phyloP scores from a whole-genome alignment of 2,888 invertebrate genomes.

The Yponomeuta cagnagella region DNA sequence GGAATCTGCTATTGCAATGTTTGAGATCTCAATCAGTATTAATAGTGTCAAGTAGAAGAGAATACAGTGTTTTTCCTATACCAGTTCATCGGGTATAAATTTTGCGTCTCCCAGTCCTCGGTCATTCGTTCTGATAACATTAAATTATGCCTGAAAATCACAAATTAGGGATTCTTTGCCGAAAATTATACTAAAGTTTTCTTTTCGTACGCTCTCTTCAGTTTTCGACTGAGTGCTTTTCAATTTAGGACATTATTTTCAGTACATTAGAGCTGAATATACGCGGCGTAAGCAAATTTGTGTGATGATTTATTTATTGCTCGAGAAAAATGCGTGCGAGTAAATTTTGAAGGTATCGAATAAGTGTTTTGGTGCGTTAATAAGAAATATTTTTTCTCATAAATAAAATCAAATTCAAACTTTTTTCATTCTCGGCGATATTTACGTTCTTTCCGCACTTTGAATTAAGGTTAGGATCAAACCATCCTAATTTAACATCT shows the following conservation, averaged over 20 bases:
- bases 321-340: not conserved
- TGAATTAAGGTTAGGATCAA: no score
- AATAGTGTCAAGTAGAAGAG: not conserved
- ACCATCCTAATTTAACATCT: no score
- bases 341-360: not conserved
- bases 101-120: slow-evolving; percentile 35
- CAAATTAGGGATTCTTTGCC: slow-evolving; percentile 34
- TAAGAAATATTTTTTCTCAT: not conserved
- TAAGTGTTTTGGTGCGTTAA: not conserved
- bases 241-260: slow-evolving; percentile 7
- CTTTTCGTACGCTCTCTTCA: slow-evolving; percentile 7
- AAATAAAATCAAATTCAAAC: not conserved
- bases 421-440: no score
- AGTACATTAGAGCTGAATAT: slow-evolving; percentile 5
- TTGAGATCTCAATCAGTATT: no score
- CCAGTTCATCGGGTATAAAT: slow-evolving; percentile 28
- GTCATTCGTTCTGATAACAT: slow-evolving; percentile 48
- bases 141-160: slow-evolving; percentile 46
- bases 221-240: slow-evolving; percentile 8
- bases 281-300: not conserved
- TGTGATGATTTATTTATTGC: not conserved
- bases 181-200: slow-evolving; percentile 8
- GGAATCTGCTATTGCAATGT: no score
- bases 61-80: not conserved
- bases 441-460: no score